phyloP scores from a whole-genome alignment of 2,888 invertebrate genomes.

The Carcina quercana region DNA sequence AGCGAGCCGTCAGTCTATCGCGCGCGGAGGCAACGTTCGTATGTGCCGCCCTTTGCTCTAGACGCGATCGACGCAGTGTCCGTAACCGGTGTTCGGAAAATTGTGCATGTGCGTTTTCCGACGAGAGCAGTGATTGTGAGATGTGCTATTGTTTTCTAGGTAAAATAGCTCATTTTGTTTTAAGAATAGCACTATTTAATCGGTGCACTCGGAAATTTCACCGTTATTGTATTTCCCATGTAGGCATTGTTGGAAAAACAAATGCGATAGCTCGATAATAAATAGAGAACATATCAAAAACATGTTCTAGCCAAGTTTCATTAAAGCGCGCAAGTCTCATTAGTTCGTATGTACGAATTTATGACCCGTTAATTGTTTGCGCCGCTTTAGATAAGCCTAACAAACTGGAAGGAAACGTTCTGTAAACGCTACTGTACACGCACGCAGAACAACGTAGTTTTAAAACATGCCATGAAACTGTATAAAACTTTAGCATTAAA shows the following conservation, averaged over 20 bases:
- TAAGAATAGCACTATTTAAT: conserved; percentile 47
- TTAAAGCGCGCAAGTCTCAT: conserved; percentile 34
- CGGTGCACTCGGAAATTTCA: conserved; percentile 49
- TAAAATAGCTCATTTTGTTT: conserved; percentile 55
- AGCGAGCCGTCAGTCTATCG: conserved; percentile 63
- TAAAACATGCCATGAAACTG: too few relatives aligned
- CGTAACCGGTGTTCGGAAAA: conserved; percentile 72
- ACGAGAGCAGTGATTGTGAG: conserved; percentile 67
- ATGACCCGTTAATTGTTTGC: conserved; percentile 60
- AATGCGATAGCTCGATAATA: too few relatives aligned
- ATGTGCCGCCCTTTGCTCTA: conserved; percentile 61
- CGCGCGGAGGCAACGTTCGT: conserved; percentile 63
- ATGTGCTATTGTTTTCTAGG: conserved; percentile 75
- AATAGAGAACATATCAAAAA: conserved; percentile 18
- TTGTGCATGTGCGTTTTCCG: conserved; percentile 75
- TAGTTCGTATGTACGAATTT: conserved; percentile 47
- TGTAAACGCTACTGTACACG: not conserved
- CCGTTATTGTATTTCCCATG: conserved; percentile 45
- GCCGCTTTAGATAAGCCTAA: conserved; percentile 56
- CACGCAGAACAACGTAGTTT: too few relatives aligned
- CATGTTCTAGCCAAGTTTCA: conserved; percentile 26
- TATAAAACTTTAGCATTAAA: too few relatives aligned
- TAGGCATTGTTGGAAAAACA: conserved; percentile 29
- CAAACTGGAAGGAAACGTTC: conserved; percentile 23
- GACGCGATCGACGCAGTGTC: conserved; percentile 70